phyloP scores from a whole-genome alignment of 2,113 vertebrate genomes.

The Gnathonemus echidnorhynchus region DNA sequence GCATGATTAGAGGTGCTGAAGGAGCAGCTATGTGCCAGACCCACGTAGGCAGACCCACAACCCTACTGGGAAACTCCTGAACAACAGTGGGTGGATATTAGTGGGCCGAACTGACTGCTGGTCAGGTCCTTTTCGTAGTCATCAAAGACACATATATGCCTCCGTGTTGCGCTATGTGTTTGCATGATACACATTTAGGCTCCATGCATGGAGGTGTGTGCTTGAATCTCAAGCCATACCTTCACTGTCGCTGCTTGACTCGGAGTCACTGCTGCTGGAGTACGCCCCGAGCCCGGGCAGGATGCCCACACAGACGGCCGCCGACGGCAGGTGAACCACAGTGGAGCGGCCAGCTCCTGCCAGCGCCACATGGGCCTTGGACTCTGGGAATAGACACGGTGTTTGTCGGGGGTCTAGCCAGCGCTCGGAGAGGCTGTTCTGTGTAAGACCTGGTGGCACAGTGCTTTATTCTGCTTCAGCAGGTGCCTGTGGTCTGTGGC shows the following conservation, averaged over 20 bases:
- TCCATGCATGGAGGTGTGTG: not conserved
- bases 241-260: conserved; percentile 95
- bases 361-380: not conserved
- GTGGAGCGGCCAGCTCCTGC: conserved; percentile 33
- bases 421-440: not conserved
- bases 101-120: not conserved
- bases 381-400: not conserved
- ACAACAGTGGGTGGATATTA: not conserved
- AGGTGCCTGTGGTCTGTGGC: not conserved
- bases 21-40: not conserved
- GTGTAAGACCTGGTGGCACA: not conserved
- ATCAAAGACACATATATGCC: not conserved
- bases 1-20: not conserved
- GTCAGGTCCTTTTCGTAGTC: not conserved
- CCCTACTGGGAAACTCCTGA: not conserved
- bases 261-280: conserved; percentile 92
- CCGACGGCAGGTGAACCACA: conserved; percentile 78
- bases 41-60: not conserved
- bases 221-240: conserved; percentile 52
- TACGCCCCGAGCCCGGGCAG: conserved; percentile 86
- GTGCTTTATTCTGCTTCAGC: not conserved
- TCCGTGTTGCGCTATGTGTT: not conserved
- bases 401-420: not conserved
- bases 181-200: not conserved
- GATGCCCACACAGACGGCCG: conserved; percentile 88